phyloP scores from a whole-genome alignment of 2,888 invertebrate species.

The Graphium colonna region DNA sequence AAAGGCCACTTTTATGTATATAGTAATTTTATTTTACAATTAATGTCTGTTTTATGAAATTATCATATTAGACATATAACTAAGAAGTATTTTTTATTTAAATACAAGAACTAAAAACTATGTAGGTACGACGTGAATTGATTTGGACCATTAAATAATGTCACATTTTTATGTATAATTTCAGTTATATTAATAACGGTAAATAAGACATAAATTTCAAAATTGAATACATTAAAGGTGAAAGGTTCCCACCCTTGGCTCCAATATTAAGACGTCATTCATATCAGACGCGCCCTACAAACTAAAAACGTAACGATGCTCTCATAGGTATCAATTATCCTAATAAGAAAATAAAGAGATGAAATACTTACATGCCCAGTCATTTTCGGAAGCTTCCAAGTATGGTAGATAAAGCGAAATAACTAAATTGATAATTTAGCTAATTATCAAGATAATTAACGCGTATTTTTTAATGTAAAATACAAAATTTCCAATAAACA shows the following conservation, averaged over 20 bases:
- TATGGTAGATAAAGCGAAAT: neutral
- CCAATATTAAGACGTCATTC: neutral
- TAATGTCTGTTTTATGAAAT: no score
- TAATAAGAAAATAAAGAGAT: conserved; percentile 7
- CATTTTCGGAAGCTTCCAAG: conserved; percentile 1
- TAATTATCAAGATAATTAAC: no score
- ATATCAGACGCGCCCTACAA: conserved; percentile 15
- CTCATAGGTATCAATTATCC: conserved; percentile 5
- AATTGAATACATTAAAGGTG: neutral
- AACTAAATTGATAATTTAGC: no score
- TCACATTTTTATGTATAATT: neutral
- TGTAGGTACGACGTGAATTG: neutral
- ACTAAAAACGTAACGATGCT: neutral
- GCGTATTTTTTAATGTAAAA: neutral
- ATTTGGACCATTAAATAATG: neutral
- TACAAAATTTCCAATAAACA: neutral
- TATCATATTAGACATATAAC: neutral
- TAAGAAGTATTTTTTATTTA: neutral
- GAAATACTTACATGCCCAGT: conserved; percentile 18
- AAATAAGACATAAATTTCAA: neutral
- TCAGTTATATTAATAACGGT: neutral
- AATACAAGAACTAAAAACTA: neutral
- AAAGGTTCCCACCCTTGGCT: neutral
- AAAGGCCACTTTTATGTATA: no score
- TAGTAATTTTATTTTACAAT: no score